phyloP scores from a whole-genome alignment of 2,797 vertebrate species.

The Natrix natrix region DNA sequence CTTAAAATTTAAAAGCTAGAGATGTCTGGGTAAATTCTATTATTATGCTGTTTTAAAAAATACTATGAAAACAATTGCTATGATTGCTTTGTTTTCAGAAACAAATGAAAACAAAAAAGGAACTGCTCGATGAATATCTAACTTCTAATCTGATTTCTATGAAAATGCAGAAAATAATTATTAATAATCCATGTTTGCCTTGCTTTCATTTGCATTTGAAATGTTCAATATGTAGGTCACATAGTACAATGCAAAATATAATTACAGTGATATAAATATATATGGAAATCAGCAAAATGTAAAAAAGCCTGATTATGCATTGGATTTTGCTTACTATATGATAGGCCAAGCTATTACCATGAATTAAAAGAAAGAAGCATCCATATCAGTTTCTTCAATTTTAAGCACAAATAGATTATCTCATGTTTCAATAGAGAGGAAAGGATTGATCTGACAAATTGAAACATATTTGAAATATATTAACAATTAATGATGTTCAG shows the following conservation, averaged over 20 bases:
- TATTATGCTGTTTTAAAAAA: neutral
- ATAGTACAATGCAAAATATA: neutral
- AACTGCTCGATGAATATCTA: neutral
- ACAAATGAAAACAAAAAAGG: neutral
- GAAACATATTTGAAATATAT: neutral
- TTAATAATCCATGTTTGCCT: neutral
- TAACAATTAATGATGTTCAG: neutral
- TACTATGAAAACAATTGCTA: neutral
- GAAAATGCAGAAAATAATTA: slow-evolving; percentile 20
- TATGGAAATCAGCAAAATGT: neutral
- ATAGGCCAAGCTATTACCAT: rapidly evolving
- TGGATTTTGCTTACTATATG: neutral
- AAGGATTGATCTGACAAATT: neutral
- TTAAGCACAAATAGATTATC: neutral
- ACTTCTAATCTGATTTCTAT: slow-evolving; percentile 17
- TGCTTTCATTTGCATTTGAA: neutral
- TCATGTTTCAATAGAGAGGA: neutral
- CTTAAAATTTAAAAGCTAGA: neutral
- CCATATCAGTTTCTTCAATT: neutral
- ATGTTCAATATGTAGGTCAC: neutral
- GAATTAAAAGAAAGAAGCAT: neutral
- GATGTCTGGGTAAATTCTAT: neutral
- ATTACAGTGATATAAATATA: neutral
- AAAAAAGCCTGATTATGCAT: neutral
- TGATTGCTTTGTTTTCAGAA: neutral